phyloP scores from a whole-genome alignment of 2,113 vertebrate genomes.

The Probosciger aterrimus region DNA sequence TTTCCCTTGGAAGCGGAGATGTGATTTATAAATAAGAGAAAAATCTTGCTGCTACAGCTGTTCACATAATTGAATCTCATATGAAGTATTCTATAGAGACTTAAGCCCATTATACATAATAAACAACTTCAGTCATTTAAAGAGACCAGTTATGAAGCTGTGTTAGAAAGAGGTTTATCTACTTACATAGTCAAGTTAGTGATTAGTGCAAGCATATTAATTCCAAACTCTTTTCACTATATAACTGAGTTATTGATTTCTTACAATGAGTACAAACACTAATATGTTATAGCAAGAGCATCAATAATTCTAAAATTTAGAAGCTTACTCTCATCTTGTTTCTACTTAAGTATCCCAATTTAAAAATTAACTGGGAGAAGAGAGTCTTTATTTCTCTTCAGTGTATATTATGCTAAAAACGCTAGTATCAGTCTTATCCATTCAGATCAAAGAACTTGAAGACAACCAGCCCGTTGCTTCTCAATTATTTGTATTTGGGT shows the following conservation, averaged over 20 bases:
- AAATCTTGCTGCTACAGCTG: constrained; percentile 11
- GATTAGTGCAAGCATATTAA: not conserved
- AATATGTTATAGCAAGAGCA: not conserved
- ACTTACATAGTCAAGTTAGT: constrained; percentile 2
- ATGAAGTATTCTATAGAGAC: constrained; percentile 6
- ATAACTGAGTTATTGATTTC: not conserved
- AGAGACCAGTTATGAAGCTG: not conserved
- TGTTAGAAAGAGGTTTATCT: constrained; percentile 39
- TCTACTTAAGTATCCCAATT: not conserved
- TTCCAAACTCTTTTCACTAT: not conserved
- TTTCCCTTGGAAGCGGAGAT: not conserved
- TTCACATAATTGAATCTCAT: constrained; percentile 20
- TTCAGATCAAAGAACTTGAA: not conserved
- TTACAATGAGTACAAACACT: not conserved
- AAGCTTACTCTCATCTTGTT: not conserved
- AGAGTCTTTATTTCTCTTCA: not conserved
- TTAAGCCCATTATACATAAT: constrained; percentile 48
- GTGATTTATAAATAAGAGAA: not conserved
- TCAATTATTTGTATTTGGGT: not conserved
- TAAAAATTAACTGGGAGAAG: not conserved
- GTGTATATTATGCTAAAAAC: not conserved
- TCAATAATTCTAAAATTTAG: not conserved
- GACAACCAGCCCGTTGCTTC: not conserved
- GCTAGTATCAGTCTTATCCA: not conserved
- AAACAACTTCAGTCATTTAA: constrained; percentile 23